These are phyloP conservation scores for Zaprionus ornatus DNA, from an alignment of 1,140 invertebrate species.

Conservation along the genomic window DNA sequence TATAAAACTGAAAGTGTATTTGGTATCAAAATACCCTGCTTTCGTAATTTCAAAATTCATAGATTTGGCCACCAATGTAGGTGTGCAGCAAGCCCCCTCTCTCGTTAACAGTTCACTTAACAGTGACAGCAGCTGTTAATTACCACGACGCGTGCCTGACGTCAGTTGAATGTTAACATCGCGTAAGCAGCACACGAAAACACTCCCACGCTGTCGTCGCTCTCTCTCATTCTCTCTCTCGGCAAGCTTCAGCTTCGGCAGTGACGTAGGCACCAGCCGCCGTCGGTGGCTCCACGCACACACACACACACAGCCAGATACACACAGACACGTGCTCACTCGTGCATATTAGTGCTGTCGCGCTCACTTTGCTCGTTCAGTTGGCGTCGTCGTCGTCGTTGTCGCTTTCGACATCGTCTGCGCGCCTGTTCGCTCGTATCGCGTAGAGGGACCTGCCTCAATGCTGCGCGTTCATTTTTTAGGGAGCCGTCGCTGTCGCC, in stretches of 20 bases:
- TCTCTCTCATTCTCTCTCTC: constrained; percentile 14
- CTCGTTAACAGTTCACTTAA: no score
- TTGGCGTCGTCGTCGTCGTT: constrained; percentile 33
- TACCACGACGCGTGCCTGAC: no score
- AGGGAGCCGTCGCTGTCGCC: constrained; percentile 61
- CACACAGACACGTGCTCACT: constrained; percentile 9
- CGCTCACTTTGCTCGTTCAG: constrained; percentile 16
- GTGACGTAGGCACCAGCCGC: constrained; percentile 53
- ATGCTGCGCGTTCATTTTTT: constrained; percentile 74
- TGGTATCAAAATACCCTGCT: no score
- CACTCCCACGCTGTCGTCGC: constrained; percentile 16
- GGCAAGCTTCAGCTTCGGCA: constrained; percentile 18
- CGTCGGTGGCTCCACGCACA: constrained; percentile 21
- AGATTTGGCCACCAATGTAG: no score
- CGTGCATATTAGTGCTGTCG: not conserved
- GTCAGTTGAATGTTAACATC: no score
- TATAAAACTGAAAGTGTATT: no score
- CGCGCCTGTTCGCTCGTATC: constrained; percentile 75
- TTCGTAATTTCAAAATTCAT: no score
- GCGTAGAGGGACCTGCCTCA: constrained; percentile 83
- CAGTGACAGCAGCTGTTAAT: no score
- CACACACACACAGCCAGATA: constrained; percentile 15
- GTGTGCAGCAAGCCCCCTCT: no score
- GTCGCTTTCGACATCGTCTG: constrained; percentile 45
- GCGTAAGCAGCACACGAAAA: constrained; percentile 1